Conservation (phyloP, 2,888 invertebrate genomes). For the Pollenia amentaria region DNA sequence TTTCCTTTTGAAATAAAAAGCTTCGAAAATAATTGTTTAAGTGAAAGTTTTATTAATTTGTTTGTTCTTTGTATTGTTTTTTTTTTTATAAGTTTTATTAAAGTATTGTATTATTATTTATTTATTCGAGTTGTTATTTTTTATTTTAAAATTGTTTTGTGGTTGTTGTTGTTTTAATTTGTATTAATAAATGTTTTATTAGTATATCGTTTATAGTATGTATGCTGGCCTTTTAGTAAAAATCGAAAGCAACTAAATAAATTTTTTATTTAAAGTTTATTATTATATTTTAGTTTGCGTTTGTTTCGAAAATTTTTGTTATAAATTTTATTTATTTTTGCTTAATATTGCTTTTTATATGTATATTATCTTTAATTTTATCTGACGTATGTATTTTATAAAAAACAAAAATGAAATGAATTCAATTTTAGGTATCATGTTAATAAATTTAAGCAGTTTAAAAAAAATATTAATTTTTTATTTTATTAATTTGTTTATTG, state of each 20-base stretch:
- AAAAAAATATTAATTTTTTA: too few relatives aligned
- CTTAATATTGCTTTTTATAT: constrained; percentile 43
- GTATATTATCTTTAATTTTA: background rate
- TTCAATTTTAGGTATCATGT: too few relatives aligned
- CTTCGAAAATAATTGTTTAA: constrained; percentile 47
- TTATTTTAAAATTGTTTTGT: constrained; percentile 28
- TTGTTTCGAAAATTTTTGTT: constrained; percentile 25
- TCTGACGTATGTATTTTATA: background rate
- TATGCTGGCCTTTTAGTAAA: constrained; percentile 64
- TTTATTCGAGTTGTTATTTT: constrained; percentile 51
- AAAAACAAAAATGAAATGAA: background rate
- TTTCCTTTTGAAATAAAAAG: constrained; percentile 12
- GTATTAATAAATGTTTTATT: constrained; percentile 40
- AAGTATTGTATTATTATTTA: constrained; percentile 31
- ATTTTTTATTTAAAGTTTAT: constrained; percentile 43
- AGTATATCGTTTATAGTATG: constrained; percentile 38
- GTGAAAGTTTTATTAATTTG: constrained; percentile 68
- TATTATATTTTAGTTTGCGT: constrained; percentile 40
- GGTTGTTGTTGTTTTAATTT: constrained; percentile 31
- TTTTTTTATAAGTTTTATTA: constrained; percentile 54
- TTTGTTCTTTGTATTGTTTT: constrained; percentile 52
- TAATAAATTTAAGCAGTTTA: too few relatives aligned
- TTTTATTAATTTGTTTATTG: too few relatives aligned
- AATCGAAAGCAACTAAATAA: constrained; percentile 71
- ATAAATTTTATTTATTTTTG: constrained; percentile 28